A percentile compares a stretch with the other conserved stretches of the same genome.
These are phyloP conservation scores for Dryadula phaetusa DNA, from an alignment of 2,888 invertebrate species.

Conservation along the genomic window DNA sequence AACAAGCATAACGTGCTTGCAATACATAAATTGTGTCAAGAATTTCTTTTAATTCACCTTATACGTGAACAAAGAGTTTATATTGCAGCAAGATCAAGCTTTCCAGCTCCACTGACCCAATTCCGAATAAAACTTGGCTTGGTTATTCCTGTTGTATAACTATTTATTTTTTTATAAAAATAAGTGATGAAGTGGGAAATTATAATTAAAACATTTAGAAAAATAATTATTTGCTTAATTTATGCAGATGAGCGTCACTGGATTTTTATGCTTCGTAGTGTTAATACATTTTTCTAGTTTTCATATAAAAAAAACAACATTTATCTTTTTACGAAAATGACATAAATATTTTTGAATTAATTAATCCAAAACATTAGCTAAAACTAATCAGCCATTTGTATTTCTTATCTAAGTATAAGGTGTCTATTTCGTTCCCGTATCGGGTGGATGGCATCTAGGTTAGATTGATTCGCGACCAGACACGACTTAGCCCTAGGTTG, in stretches of 20 bases:
- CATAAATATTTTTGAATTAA: background rate
- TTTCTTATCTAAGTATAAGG: slow-evolving; percentile 25
- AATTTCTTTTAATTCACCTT: slow-evolving; percentile 20
- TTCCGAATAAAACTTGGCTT: slow-evolving; percentile 13
- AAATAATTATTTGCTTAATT: background rate
- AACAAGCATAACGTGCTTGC: slow-evolving; percentile 2
- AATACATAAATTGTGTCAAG: slow-evolving; percentile 17
- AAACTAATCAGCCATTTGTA: slow-evolving; percentile 11
- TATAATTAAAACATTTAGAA: slow-evolving; percentile 3
- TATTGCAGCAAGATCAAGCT: slow-evolving; percentile 26
- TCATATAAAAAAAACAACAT: background rate
- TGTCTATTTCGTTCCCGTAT: slow-evolving; percentile 32
- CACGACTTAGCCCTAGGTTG: slow-evolving; percentile 40
- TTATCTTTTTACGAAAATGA: background rate
- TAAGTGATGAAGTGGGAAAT: background rate
- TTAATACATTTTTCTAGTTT: background rate
- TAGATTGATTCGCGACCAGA: slow-evolving; percentile 42
- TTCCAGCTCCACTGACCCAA: slow-evolving; percentile 22
- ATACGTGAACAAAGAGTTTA: slow-evolving; percentile 14
- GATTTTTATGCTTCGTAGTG: background rate
- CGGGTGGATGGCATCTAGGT: slow-evolving; percentile 36
- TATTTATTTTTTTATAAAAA: background rate
- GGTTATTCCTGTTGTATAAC: slow-evolving; percentile 3
- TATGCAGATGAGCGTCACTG: background rate
- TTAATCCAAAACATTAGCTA: background rate